Evolutionary conservation across 2,888 invertebrate species (phyloP), one percentile per base, ranked within the genome.

Genomic region (Pharmacophagus antenor): DNA sequence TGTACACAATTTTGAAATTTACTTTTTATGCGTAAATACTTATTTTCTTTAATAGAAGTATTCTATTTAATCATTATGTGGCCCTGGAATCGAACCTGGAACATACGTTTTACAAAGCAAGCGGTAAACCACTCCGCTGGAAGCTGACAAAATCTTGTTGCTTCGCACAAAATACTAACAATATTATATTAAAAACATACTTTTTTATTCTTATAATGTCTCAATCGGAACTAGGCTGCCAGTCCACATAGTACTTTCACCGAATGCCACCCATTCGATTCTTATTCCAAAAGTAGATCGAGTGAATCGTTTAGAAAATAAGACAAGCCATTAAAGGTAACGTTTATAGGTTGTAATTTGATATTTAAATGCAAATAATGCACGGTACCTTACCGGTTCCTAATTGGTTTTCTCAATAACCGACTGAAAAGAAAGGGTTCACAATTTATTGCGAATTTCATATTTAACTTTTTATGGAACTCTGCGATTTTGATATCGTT

Each of bases 231-330:
- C 74, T 73, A 72, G 73, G 75, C 64, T 73, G 58, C 65, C 25
- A 71, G 62, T 64, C 70, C 62, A 74, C 65, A 67, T 70, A 53
- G 63, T 63, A 75, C 81, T 79, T 78, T 77, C 78, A 73, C 80
- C 69, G 63, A 63, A 66, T 62, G 65, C 59, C 57, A 62, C 63
- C 58, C 64, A 67, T 66, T 65, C 66, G 63, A 65, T 66, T 65
- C 67, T 66, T 62, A 66, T 69, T 67, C 64, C 56, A 64, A 58
- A 67, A 68, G 65, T 62, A 54, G 58, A 64, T 61, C 62, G 62
- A 71, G 65, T 70, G 67, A 66, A 70, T 73, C 65, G 66, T 72
- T 74, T 76, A 56, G 23, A 47, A 56, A 61, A 58, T 58, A 47
- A 23, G 15, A 44, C 50, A 15, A 5, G 15, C 60, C 61, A 61